phyloP scores from a whole-genome alignment of 2,888 invertebrate genomes.

The Cartodere bifasciata region DNA sequence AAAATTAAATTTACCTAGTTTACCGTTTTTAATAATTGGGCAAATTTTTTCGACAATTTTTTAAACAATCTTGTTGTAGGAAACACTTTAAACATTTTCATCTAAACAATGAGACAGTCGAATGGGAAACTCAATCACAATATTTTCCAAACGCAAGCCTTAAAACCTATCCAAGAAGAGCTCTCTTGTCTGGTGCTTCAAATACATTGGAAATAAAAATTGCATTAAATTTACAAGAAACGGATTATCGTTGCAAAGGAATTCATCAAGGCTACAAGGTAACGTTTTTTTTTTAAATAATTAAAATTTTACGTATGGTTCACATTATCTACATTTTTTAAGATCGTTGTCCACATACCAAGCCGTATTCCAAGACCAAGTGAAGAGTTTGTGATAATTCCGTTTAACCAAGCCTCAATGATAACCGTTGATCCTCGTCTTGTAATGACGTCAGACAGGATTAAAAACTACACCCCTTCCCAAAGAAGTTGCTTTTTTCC shows the following conservation, averaged over 20 bases:
- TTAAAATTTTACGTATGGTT: too few species aligned
- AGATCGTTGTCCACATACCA: slow-evolving; percentile 43
- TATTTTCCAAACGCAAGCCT: slow-evolving; percentile 6
- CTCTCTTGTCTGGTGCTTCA: slow-evolving; percentile 9
- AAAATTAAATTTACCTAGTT: neutral
- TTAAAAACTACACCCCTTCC: slow-evolving; percentile 44
- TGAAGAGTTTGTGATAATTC: slow-evolving; percentile 51
- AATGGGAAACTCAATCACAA: slow-evolving; percentile 9
- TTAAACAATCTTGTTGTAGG: too few species aligned
- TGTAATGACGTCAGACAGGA: slow-evolving; percentile 50
- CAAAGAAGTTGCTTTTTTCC: slow-evolving; percentile 52
- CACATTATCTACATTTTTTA: slow-evolving; percentile 12
- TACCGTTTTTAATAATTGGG: too few species aligned
- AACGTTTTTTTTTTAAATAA: neutral
- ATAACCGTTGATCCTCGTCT: slow-evolving; percentile 56
- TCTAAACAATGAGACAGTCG: too few species aligned
- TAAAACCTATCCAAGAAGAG: slow-evolving; percentile 11
- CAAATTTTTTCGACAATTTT: too few species aligned
- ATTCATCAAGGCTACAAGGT: slow-evolving; percentile 11
- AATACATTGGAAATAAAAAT: slow-evolving; percentile 8
- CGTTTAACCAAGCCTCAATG: slow-evolving; percentile 49
- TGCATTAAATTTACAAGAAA: slow-evolving; percentile 4
- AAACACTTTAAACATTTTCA: too few species aligned
- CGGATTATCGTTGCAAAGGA: slow-evolving; percentile 10
- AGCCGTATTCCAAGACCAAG: slow-evolving; percentile 31